Evolutionary conservation across 2,888 invertebrate species (phyloP).

Genomic region (Diarsia rubi): DNA sequence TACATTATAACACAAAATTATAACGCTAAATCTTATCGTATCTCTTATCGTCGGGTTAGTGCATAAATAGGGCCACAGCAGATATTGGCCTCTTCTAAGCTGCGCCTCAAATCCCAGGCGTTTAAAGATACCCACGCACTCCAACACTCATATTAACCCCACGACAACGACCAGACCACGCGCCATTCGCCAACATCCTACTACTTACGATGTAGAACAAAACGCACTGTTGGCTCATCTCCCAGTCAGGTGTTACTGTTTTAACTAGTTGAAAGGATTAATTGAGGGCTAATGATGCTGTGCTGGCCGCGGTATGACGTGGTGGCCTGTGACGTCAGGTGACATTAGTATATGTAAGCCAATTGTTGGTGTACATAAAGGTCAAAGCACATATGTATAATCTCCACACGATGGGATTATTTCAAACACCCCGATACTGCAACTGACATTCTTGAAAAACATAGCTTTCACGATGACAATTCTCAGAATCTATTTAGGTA

Average conservation of each 20-base stretch:
- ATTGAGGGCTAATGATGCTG: slow-evolving; percentile 36
- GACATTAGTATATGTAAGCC: not conserved
- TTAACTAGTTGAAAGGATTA: slow-evolving; percentile 27
- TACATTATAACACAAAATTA: too few relatives aligned
- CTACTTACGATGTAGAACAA: slow-evolving; percentile 16
- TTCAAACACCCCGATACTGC: too few relatives aligned
- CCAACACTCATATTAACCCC: not conserved
- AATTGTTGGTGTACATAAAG: not conserved
- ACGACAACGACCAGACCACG: slow-evolving; percentile 38
- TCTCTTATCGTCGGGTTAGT: too few relatives aligned
- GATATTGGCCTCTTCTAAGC: not conserved
- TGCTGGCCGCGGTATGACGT: not conserved
- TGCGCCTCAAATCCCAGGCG: not conserved
- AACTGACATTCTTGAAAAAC: too few relatives aligned
- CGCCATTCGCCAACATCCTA: slow-evolving; percentile 33
- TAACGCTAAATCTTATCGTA: too few relatives aligned
- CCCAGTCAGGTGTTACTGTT: slow-evolving; percentile 41
- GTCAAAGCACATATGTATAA: not conserved
- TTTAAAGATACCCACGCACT: not conserved
- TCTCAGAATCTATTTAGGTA: slow-evolving; percentile 11
- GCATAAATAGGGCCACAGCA: too few relatives aligned
- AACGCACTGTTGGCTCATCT: slow-evolving; percentile 37
- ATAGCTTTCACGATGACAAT: not conserved
- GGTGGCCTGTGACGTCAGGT: not conserved
- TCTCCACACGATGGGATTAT: too few relatives aligned